These are phyloP conservation scores for Vulpes vulpes DNA, from an alignment of 2,113 vertebrate species.

Conservation along the genomic window DNA sequence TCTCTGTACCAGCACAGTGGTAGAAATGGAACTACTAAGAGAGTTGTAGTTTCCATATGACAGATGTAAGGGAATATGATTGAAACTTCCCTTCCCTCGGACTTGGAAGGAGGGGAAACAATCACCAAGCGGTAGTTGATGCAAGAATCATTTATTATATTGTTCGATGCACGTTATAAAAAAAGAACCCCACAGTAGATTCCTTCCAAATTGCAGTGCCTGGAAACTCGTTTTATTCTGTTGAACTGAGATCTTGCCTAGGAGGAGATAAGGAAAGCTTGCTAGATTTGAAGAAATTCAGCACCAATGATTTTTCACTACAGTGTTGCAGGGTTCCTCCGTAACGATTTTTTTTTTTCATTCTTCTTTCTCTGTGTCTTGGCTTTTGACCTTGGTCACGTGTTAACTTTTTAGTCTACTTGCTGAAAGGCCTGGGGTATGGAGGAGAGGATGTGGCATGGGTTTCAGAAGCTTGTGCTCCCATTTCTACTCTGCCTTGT, in stretches of 20 bases:
- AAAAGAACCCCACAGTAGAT: conserved; percentile 8
- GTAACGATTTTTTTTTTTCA: not conserved
- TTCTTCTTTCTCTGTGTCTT: not conserved
- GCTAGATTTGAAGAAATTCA: not conserved
- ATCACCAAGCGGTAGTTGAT: not conserved
- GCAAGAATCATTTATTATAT: conserved; percentile 29
- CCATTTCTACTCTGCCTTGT: not conserved
- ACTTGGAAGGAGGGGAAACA: not conserved
- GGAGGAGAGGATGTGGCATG: not conserved
- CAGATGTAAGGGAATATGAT: not conserved
- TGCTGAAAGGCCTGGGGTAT: not conserved
- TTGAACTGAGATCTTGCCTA: conserved; percentile 11
- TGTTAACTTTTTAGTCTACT: not conserved
- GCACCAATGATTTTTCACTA: not conserved
- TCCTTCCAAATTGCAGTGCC: not conserved
- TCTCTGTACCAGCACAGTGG: not conserved
- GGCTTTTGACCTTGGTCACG: not conserved
- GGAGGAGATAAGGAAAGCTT: not conserved
- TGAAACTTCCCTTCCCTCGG: conserved; percentile 10
- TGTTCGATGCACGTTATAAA: conserved; percentile 4
- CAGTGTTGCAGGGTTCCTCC: not conserved
- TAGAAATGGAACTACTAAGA: not conserved
- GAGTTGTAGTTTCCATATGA: not conserved
- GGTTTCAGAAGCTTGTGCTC: not conserved
- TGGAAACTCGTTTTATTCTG: not conserved